Evolutionary conservation across 2,797 vertebrate genomes (phyloP).

Genomic region (Sebastes vulpes): DNA sequence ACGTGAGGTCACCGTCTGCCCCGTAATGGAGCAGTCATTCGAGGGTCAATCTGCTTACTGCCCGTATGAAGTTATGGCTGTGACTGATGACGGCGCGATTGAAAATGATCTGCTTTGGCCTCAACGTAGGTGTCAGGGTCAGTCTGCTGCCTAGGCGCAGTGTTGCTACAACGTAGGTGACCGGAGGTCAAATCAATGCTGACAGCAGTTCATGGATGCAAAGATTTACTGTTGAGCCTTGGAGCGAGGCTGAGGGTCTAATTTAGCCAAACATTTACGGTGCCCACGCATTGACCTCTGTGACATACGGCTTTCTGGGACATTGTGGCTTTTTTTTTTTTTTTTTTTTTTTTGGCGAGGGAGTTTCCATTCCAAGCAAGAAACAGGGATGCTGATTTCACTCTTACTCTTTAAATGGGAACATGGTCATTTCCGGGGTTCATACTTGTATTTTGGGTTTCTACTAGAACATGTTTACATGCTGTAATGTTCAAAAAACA

Average conservation of each 20-base stretch:
- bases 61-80: constrained; percentile 14
- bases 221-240: constrained; percentile 39
- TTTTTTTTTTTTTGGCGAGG: too few relatives aligned
- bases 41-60: constrained; percentile 13
- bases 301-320: neutral
- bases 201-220: constrained; percentile 23
- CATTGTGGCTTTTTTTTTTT: neutral
- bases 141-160: neutral
- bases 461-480: too few relatives aligned
- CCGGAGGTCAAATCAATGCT: constrained; percentile 50
- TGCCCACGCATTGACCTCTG: neutral
- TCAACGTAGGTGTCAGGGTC: constrained; percentile 39
- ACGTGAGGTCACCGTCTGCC: constrained; percentile 43
- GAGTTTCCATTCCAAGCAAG: neutral
- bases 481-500: too few relatives aligned
- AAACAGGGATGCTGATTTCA: neutral
- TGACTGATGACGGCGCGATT: constrained; percentile 34
- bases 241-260: constrained; percentile 7
- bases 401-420: too few relatives aligned
- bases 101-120: constrained; percentile 34
- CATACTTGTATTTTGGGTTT: too few relatives aligned
- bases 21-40: constrained; percentile 45
- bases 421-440: too few relatives aligned
- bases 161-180: constrained; percentile 2
- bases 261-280: constrained; percentile 23